Base-by-base conservation (phyloP, 2,113 vertebrate genomes). In the Butorides virescens region DNA sequence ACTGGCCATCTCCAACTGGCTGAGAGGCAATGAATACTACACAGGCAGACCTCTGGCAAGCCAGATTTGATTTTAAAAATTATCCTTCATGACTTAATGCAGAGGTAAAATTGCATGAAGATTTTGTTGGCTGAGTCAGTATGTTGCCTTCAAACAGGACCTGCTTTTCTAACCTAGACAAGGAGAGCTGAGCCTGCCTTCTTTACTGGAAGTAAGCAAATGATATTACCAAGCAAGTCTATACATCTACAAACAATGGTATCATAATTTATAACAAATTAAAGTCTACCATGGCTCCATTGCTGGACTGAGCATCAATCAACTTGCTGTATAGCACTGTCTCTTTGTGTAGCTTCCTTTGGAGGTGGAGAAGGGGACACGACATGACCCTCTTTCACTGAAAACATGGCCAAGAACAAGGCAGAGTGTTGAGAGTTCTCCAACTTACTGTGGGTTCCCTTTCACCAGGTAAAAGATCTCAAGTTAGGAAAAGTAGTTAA, bases 21-120 rank as follows among this genome's bases (percentile, higher is more conserved):
- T 1, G 1, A 14, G 59, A 6, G 3, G 37, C 44, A 88, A 0
- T 25, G 49, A 36, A 30, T 23, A 56, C 21, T 72, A 39, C 3
- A 59, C 23, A 83, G 22, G 12, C 15, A 89, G 52, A 50, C 14
- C 29, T 53, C 39, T 65, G 26, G 47, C 37, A 83, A 89, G 23
- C 5, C 62, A 72, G 29, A 73, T 74, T 56, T 83, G 21, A 88
- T 83, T 66, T 78, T 44, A 25, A 74, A 88, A 79, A 32, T 32
- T 5, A 84, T 86, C 83, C 32, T 52, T 77, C 25, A 16, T 66
- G 23, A 56, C 17, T 25, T 56, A 46, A 15, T 58, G n/a, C 34
- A 79, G 37, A 86, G 19, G 49, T 56, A 53, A 83, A 83, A 79
- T 49, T 36, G 36, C 75, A 61, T 22, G 25, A 39, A 26, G 59